Conservation (phyloP, 2,797 vertebrate species). For the Champsocephalus esox region DNA sequence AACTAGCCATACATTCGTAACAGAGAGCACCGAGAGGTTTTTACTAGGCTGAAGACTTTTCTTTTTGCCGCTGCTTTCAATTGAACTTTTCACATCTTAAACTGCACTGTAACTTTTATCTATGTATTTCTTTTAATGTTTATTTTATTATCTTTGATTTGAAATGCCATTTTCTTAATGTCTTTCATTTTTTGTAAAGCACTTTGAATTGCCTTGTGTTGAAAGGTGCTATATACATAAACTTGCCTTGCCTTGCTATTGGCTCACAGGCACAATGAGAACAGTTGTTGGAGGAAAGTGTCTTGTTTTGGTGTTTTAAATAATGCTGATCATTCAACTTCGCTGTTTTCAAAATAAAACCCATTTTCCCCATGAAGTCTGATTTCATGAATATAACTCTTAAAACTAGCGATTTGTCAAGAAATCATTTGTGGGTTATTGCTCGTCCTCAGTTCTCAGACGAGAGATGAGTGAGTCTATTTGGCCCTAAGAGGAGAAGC, state of each 20-base stretch:
- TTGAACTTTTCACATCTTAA: no score
- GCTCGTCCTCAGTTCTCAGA: slow-evolving; percentile 16
- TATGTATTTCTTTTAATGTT: no score
- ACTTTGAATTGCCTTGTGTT: no score
- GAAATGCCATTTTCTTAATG: no score
- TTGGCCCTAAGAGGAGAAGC: slow-evolving; percentile 42
- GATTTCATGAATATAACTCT: neutral
- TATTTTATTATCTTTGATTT: no score
- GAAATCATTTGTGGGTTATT: slow-evolving; percentile 1
- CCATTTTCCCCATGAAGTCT: neutral
- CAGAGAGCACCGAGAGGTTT: slow-evolving; percentile 36
- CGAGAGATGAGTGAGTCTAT: slow-evolving; percentile 25
- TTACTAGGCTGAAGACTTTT: neutral
- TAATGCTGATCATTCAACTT: slow-evolving; percentile 20
- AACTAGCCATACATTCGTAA: slow-evolving; percentile 46
- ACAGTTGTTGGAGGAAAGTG: slow-evolving; percentile 14
- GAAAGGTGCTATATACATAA: no score
- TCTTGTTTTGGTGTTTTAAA: slow-evolving; percentile 47
- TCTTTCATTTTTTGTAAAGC: no score
- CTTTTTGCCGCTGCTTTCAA: no score
- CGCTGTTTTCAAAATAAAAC: slow-evolving; percentile 21
- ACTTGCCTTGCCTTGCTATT: neutral
- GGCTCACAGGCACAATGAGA: slow-evolving; percentile 30
- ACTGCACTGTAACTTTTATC: no score
- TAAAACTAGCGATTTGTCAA: neutral